These are phyloP conservation scores for Chrysolina haemoptera DNA, from an alignment of 2,888 invertebrate genomes.

Conservation along the genomic window DNA sequence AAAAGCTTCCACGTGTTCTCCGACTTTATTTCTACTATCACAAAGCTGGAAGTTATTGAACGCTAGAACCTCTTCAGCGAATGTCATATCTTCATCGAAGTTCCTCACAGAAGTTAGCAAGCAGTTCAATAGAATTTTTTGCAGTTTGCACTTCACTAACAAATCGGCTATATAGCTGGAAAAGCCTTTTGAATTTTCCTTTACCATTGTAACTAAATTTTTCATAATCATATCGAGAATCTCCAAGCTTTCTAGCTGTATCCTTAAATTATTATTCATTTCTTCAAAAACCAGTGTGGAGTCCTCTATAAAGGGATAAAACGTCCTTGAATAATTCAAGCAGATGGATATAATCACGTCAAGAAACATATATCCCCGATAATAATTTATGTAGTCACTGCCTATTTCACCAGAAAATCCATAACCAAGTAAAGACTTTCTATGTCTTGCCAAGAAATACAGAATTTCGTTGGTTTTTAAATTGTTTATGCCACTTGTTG, in stretches of 20 bases:
- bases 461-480: slow-evolving; percentile 72
- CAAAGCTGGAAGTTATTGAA: slow-evolving; percentile 80
- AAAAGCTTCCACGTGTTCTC: slow-evolving; percentile 78
- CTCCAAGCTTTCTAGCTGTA: slow-evolving; percentile 84
- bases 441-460: slow-evolving; percentile 80
- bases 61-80: slow-evolving; percentile 82
- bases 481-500: slow-evolving; percentile 81
- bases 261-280: slow-evolving; percentile 82
- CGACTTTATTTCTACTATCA: slow-evolving; percentile 73
- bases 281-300: slow-evolving; percentile 79
- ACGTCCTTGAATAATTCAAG: slow-evolving; percentile 86
- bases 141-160: slow-evolving; percentile 84
- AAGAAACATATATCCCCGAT: slow-evolving; percentile 85
- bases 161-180: slow-evolving; percentile 84
- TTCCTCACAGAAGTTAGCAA: slow-evolving; percentile 83
- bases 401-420: slow-evolving; percentile 77
- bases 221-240: slow-evolving; percentile 80
- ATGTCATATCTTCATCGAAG: slow-evolving; percentile 74
- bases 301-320: slow-evolving; percentile 81
- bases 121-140: slow-evolving; percentile 87
- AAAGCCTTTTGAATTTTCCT: slow-evolving; percentile 83
- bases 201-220: slow-evolving; percentile 81
- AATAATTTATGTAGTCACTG: slow-evolving; percentile 78
- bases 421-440: slow-evolving; percentile 85
- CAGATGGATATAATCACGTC: slow-evolving; percentile 84